A percentile compares a stretch with the other conserved stretches of the same genome.
phyloP scores from a whole-genome alignment of 2,888 invertebrate species.

The Luperina testacea region DNA sequence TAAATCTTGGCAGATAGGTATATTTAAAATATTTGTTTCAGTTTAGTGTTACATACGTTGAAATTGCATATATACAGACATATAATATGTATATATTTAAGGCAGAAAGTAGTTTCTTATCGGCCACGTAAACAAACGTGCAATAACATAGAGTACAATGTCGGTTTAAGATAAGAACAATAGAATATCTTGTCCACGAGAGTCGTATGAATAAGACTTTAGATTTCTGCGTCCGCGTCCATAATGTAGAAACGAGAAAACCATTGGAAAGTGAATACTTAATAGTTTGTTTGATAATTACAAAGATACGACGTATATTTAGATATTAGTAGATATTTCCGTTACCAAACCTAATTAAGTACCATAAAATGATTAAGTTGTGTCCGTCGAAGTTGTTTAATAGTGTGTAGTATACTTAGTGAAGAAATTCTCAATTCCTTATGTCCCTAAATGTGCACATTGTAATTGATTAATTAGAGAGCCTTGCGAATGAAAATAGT shows the following conservation, averaged over 20 bases:
- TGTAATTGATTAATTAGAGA: constrained; percentile 65
- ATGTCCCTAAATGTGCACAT: constrained; percentile 37
- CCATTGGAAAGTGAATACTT: constrained; percentile 63
- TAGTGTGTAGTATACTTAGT: constrained; percentile 33
- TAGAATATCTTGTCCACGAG: constrained; percentile 48
- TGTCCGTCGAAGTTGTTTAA: constrained; percentile 26
- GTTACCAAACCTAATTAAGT: constrained; percentile 50
- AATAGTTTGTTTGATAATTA: constrained; percentile 56
- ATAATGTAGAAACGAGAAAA: constrained; percentile 58
- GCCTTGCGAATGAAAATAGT: constrained; percentile 64
- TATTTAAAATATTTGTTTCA: constrained; percentile 8
- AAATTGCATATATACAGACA: not conserved
- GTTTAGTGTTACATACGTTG: not conserved
- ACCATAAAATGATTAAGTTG: constrained; percentile 53
- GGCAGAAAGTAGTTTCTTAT: constrained; percentile 13
- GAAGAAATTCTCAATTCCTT: constrained; percentile 50
- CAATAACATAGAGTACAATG: constrained; percentile 33
- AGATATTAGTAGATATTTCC: constrained; percentile 39
- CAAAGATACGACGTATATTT: constrained; percentile 45
- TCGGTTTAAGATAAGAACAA: constrained; percentile 57
- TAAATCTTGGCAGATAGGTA: not conserved
- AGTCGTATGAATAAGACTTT: constrained; percentile 30
- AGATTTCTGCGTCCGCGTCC: constrained; percentile 40
- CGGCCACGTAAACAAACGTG: constrained; percentile 25
- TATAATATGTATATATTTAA: constrained; percentile 11